Base-by-base conservation (phyloP, 2,797 vertebrate species). In the Babyrousa celebensis region DNA sequence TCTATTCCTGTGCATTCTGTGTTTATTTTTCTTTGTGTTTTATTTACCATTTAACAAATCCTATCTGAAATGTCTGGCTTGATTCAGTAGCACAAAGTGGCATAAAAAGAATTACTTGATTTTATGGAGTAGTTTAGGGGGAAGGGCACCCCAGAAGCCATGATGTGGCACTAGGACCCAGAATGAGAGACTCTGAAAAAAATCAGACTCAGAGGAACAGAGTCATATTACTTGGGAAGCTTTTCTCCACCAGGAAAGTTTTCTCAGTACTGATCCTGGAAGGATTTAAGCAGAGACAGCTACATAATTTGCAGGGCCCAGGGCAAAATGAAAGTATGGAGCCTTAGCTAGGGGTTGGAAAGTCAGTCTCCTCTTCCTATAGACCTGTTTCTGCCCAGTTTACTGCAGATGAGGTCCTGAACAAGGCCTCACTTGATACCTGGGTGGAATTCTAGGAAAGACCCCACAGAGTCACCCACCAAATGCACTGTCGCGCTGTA, bases 21-120 rank as follows among this genome's bases (percentile, higher is more conserved):
- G 56, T 78, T 93, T 78, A 43, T 88, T 93, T 72, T 89, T 56
- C 3, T 25, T 92, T 77, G 77, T 68, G 1, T 60, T 93, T 43
- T 89, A 54, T 48, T 89, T 78, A 70, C 43, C 43, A 71, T 72
- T 89, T 68, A 89, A 54, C 32, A 86, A 95, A 91, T 62, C 6
- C 29, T 77, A 8, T 77, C 32, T 71, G 74, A 91, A 93, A 71
- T 80, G 29, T 89, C 93, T 86, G 48, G 16, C 40, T 72, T 94
- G 79, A 43, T 72, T 74, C 74, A 56, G 3, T 43, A 87, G 52
- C 12, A 29, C 12, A 1, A 25, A 67, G 16, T 74, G 14, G 1
- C 5, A 56, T 48, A 80, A 25, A 72, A 6, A 91, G 29, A 40
- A 65, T 23, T 63, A 56, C 10, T 29, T 62, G 16, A 32, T n/a